Percentiles rank a stretch among this genome's conserved stretches.
These are phyloP conservation scores for Volucella bombylans DNA, from an alignment of 2,888 invertebrate species.

Conservation along the genomic window DNA sequence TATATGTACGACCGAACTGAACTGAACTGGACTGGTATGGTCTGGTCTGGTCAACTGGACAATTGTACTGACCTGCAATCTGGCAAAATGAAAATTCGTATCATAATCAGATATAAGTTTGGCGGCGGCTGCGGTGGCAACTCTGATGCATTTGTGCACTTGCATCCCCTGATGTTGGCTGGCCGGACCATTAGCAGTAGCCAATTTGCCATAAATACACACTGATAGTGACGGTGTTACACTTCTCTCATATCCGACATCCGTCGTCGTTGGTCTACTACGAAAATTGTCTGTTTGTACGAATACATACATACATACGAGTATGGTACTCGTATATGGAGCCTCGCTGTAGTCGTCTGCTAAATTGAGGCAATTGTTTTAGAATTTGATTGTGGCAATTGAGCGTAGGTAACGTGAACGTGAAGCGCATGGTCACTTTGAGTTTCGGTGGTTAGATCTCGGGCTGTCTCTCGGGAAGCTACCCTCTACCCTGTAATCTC, in stretches of 20 bases:
- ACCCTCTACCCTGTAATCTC: constrained; percentile 1
- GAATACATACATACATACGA: no score
- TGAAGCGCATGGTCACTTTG: constrained; percentile 75
- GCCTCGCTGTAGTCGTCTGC: constrained; percentile 68
- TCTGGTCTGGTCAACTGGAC: not conserved
- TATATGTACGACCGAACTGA: not conserved
- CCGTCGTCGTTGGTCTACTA: constrained; percentile 52
- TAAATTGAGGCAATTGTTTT: constrained; percentile 81
- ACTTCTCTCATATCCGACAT: constrained; percentile 72
- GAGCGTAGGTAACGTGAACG: constrained; percentile 78
- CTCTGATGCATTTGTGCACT: constrained; percentile 60
- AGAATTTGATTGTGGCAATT: constrained; percentile 82
- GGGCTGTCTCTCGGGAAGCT: constrained; percentile 16
- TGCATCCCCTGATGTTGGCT: constrained; percentile 37
- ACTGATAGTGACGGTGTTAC: constrained; percentile 67
- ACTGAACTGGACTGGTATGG: not conserved
- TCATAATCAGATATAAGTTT: constrained; percentile 76
- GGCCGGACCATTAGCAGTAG: constrained; percentile 63
- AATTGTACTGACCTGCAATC: constrained; percentile 66
- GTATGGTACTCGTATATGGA: not conserved
- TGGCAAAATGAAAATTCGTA: constrained; percentile 72
- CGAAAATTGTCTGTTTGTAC: no score
- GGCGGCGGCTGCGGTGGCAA: constrained; percentile 62
- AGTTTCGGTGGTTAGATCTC: constrained; percentile 58
- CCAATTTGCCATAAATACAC: constrained; percentile 67